These are phyloP conservation scores for Leptodactylus fallax DNA, from an alignment of 2,797 vertebrate species.

Conservation along the genomic window DNA sequence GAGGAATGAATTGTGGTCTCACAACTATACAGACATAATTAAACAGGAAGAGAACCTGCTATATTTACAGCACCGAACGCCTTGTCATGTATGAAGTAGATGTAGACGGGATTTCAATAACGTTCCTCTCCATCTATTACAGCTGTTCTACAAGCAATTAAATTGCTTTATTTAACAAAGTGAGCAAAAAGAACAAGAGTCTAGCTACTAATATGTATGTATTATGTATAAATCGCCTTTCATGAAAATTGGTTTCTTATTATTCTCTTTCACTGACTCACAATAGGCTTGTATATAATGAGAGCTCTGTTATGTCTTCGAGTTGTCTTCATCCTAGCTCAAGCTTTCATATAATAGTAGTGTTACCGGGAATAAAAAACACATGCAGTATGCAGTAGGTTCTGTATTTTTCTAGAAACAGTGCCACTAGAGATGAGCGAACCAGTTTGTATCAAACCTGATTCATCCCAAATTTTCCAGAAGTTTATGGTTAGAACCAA, in stretches of 20 bases:
- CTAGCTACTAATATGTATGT: conserved; percentile 33
- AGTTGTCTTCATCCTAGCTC: background rate
- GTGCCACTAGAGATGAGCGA: too few relatives aligned
- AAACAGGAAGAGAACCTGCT: conserved; percentile 23
- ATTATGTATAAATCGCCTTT: conserved; percentile 32
- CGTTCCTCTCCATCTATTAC: conserved; percentile 25
- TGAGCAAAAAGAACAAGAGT: conserved; percentile 29
- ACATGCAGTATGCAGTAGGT: too few relatives aligned
- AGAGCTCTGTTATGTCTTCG: conserved; percentile 1
- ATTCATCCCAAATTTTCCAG: too few relatives aligned
- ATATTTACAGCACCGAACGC: conserved; percentile 48
- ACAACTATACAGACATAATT: conserved; percentile 55
- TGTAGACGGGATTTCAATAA: conserved; percentile 53
- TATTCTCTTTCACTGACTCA: background rate
- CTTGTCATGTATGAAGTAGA: conserved; percentile 51
- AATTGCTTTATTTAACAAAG: conserved; percentile 45
- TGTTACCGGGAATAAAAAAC: too few relatives aligned
- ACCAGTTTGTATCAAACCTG: too few relatives aligned
- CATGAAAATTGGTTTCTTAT: conserved; percentile 34
- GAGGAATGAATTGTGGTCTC: conserved; percentile 41
- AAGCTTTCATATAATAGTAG: too few relatives aligned
- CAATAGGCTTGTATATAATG: conserved; percentile 13
- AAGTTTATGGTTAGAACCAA: too few relatives aligned
- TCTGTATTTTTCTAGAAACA: too few relatives aligned
- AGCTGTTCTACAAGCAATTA: conserved; percentile 43